Base-by-base conservation (phyloP, 2,113 vertebrate species). In the Phrynocephalus versicolor region DNA sequence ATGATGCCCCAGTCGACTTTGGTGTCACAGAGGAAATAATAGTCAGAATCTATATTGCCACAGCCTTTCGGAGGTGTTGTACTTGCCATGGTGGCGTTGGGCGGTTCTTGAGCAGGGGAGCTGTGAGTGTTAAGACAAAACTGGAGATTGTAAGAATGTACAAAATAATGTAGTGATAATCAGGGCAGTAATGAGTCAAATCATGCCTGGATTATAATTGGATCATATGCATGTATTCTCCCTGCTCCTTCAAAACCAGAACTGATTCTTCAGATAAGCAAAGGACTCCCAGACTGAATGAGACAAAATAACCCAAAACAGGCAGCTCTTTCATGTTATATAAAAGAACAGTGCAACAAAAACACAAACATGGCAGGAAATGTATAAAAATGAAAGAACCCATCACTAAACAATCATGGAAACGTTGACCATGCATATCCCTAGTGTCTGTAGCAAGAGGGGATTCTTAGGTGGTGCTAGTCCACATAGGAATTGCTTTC, bases 1-100 rank as follows among this genome's bases (percentile, higher is more conserved):
- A 98, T 94, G 2, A 99, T 97, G 1, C 98, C 98, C 98, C 98
- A 99, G 0, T 87, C 91, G 0, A 81, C 81, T 3, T 87, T 37
- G 0, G 65, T 91, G 87, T 98, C 95, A 81, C 98, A 99, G 25
- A 99, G 97, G 60, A 90, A 96, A 55, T 93, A 55, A 86, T 97
- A 99, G 76, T 92, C 88, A 1, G 75, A 23, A 2, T 25, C 0
- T 23, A 98, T 94, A 30, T 3, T 77, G 23, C 94, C 74, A 0
- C 89, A 94, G n/a, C 97, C 95, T 10, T 0, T 76, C 0, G 95
- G 91, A 75, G 79, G 5, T 0, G 37, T 1, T 0, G 0, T 0
- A 23, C 55, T 88, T 77, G 87, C 0, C 87, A 96, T 90, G 62
- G 19, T 21, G 86, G 65, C 84, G 76, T 73, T 83, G 74, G 51